Conservation (phyloP, 1,140 invertebrate species). For the Nasonia longicornis region DNA sequence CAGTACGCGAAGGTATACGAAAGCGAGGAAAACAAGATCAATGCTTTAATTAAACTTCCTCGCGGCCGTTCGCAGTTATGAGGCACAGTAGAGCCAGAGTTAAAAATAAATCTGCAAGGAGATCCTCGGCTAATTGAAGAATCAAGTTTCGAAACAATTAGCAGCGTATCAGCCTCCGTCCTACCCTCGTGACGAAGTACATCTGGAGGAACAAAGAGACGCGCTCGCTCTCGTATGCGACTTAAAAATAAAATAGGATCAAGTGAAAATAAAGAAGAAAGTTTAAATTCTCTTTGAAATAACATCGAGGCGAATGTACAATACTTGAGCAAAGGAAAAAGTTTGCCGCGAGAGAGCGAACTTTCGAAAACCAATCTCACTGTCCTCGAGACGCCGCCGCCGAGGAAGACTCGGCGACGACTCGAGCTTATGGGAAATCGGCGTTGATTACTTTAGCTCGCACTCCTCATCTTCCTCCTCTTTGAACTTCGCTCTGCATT, state of each 20-base stretch:
- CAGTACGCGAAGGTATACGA: too few relatives aligned
- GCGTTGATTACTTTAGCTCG: conserved; percentile 33
- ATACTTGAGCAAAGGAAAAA: conserved; percentile 37
- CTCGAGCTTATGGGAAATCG: conserved; percentile 37
- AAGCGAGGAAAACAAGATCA: too few relatives aligned
- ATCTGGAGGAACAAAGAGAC: neutral
- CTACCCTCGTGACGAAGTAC: neutral
- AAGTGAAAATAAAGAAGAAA: conserved; percentile 33
- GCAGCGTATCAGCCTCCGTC: neutral
- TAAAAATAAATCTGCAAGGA: too few relatives aligned
- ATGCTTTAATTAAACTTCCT: too few relatives aligned
- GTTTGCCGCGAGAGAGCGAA: neutral
- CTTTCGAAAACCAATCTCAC: conserved; percentile 42
- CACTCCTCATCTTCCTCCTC: neutral
- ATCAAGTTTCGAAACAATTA: neutral
- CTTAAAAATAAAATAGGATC: conserved; percentile 20
- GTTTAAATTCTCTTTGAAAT: conserved; percentile 41
- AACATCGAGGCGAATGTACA: conserved; percentile 24
- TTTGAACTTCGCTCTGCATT: conserved; percentile 28
- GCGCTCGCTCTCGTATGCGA: neutral
- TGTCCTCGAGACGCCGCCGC: conserved; percentile 10
- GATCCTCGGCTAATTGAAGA: neutral
- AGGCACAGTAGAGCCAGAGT: too few relatives aligned
- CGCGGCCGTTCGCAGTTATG: too few relatives aligned
- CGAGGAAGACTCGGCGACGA: neutral